Percentiles rank a stretch among this genome's conserved stretches.
Conservation (phyloP, 2,888 invertebrate species). For the Drosophila histrio region DNA sequence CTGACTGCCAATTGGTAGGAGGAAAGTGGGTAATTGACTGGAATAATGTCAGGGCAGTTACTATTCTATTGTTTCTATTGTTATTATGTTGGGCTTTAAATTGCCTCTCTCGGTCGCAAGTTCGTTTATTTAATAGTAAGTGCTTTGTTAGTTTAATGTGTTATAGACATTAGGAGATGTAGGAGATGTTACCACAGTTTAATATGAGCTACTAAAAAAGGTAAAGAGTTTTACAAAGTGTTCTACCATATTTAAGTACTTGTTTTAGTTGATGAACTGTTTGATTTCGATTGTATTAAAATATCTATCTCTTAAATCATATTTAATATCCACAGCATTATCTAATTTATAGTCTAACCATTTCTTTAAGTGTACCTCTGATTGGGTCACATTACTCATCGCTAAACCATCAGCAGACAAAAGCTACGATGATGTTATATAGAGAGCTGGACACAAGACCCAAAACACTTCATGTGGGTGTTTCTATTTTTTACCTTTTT, state of each 20-base stretch:
- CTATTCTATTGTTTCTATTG: conserved; percentile 25
- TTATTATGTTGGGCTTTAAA: conserved; percentile 20
- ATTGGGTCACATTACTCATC: conserved; percentile 38
- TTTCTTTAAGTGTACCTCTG: conserved; percentile 20
- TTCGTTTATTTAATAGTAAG: conserved; percentile 9
- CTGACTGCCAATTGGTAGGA: conserved; percentile 36
- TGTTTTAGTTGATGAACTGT: too few species aligned
- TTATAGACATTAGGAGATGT: background rate
- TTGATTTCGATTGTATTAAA: too few species aligned
- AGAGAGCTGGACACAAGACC: conserved; percentile 7
- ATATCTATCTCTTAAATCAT: background rate
- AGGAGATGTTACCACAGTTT: conserved; percentile 13
- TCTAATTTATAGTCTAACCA: background rate
- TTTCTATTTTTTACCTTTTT: conserved; percentile 39
- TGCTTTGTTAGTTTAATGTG: conserved; percentile 1
- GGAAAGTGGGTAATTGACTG: conserved; percentile 43
- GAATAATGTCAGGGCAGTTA: conserved; percentile 49
- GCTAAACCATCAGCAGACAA: conserved; percentile 12
- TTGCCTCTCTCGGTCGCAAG: background rate
- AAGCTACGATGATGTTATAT: conserved; percentile 67
- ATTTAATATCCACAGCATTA: background rate
- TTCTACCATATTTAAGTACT: too few species aligned
- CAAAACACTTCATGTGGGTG: conserved; percentile 50
- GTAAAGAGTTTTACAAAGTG: too few species aligned
- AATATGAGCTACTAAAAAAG: too few species aligned